These are phyloP conservation scores for Nylanderia fulva DNA, from an alignment of 1,140 invertebrate genomes.

Conservation along the genomic window DNA sequence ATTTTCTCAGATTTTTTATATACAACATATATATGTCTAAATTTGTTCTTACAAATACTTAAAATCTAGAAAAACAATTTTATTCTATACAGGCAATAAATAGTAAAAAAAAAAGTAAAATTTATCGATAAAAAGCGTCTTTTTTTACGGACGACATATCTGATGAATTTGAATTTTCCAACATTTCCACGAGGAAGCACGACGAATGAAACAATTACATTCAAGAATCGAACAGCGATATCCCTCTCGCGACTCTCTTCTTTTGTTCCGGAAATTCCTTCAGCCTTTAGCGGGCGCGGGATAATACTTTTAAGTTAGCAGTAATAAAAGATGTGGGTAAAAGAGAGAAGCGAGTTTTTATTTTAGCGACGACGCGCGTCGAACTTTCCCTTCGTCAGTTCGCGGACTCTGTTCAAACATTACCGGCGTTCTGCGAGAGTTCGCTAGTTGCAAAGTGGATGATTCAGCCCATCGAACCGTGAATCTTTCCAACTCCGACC, in stretches of 20 bases:
- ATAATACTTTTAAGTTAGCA: slow-evolving; percentile 40
- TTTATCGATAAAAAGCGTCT: no score
- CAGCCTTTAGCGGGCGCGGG: not conserved
- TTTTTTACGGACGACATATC: not conserved
- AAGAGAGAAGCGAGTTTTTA: slow-evolving; percentile 16
- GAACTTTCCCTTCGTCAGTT: slow-evolving; percentile 46
- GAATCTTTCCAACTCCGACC: not conserved
- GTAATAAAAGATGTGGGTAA: not conserved
- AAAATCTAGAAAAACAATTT: no score
- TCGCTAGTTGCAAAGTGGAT: slow-evolving; percentile 45
- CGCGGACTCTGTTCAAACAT: slow-evolving; percentile 50
- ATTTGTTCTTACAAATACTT: no score
- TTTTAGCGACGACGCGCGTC: slow-evolving; percentile 28
- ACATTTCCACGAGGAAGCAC: not conserved
- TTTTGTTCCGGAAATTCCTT: slow-evolving; percentile 32
- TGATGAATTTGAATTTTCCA: not conserved
- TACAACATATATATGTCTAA: no score
- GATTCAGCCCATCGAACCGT: slow-evolving; percentile 48
- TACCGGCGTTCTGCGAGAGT: slow-evolving; percentile 34
- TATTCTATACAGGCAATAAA: no score
- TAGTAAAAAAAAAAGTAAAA: no score
- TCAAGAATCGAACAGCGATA: slow-evolving; percentile 41
- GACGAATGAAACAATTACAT: slow-evolving; percentile 45
- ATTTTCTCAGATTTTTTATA: no score
- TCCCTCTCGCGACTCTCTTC: slow-evolving; percentile 36